phyloP scores from a whole-genome alignment of 2,113 vertebrate genomes.

The Pteruthius melanotis region DNA sequence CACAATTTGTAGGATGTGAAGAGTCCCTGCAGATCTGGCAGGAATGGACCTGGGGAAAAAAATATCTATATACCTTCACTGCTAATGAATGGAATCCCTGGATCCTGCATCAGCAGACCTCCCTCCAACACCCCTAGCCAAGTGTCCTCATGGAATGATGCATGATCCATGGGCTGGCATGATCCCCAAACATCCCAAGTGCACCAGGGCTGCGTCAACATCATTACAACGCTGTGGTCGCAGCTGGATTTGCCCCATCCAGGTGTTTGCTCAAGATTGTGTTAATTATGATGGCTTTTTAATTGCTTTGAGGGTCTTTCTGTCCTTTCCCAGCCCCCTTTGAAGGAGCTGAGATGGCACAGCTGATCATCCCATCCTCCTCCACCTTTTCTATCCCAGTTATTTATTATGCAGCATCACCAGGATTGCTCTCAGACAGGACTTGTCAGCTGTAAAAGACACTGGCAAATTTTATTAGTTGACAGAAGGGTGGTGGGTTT shows the following conservation, averaged over 20 bases:
- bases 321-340: background rate
- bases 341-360: background rate
- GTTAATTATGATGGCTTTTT: background rate
- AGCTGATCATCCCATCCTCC: background rate
- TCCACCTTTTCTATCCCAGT: background rate
- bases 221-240: accelerated
- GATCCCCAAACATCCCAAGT: background rate
- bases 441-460: conserved; percentile 53
- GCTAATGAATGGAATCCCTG: background rate
- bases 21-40: background rate
- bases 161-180: background rate
- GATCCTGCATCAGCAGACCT: background rate
- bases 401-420: conserved; percentile 5
- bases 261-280: background rate
- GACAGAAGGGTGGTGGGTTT: background rate
- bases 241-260: background rate
- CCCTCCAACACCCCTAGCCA: background rate
- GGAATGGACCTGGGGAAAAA: background rate
- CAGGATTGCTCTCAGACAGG: conserved; percentile 7
- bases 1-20: background rate
- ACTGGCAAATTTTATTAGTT: conserved; percentile 49
- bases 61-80: accelerated
- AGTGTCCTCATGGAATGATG: background rate
- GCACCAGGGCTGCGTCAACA: background rate
- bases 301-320: background rate